Conservation (phyloP, 2,888 invertebrate species). For the Drosophila gaucha region DNA sequence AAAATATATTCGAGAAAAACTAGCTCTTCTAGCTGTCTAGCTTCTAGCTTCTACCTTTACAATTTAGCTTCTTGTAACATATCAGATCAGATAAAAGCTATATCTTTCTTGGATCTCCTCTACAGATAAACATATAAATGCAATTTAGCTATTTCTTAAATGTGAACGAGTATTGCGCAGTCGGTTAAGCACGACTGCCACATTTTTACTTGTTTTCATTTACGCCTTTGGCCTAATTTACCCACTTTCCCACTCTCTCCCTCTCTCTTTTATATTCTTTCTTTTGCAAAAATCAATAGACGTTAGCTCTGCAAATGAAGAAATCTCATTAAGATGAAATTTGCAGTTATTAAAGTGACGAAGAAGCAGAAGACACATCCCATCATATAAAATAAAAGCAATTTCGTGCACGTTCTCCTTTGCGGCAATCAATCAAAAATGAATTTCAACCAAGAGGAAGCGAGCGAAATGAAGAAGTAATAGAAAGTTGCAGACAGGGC, state of each 20-base stretch:
- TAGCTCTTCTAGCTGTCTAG: too few species aligned
- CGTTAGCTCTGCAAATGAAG: neutral
- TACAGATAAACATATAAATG: too few species aligned
- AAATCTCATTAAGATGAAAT: neutral
- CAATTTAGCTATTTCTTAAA: too few species aligned
- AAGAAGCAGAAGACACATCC: constrained; percentile 1
- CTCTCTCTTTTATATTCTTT: neutral
- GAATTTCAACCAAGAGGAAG: neutral
- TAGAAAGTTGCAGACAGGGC: neutral
- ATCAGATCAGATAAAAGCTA: too few species aligned
- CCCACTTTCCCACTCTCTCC: too few species aligned
- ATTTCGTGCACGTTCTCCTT: neutral
- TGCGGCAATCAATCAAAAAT: constrained; percentile 27
- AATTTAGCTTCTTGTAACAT: too few species aligned
- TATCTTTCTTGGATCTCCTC: too few species aligned
- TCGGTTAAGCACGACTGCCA: neutral
- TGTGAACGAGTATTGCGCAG: neutral
- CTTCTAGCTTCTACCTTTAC: too few species aligned
- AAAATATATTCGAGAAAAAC: too few species aligned
- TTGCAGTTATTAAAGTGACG: constrained; percentile 17
- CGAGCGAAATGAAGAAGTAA: neutral
- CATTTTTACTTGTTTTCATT: neutral
- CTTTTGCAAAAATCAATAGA: constrained; percentile 18
- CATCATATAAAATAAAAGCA: constrained; percentile 10
- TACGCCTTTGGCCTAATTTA: constrained; percentile 8